Base-by-base conservation (phyloP, 2,113 vertebrate genomes). In the Boleophthalmus pectinirostris region DNA sequence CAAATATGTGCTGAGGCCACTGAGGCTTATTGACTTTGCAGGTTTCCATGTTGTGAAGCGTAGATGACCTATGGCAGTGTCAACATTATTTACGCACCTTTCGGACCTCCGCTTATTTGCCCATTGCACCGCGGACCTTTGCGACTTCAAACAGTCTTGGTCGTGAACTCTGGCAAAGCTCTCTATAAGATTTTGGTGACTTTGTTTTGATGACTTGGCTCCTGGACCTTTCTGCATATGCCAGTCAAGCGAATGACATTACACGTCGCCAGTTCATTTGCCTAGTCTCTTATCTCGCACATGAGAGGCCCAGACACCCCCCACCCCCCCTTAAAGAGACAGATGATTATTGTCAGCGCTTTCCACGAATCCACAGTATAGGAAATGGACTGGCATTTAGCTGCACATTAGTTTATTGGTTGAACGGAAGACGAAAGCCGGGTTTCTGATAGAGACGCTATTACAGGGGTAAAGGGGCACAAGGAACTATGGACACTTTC, bases 251-350 rank as follows among this genome's bases (percentile, higher is more conserved):
- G 29, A 79, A 84, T 91, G 89, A 80, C 89, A 88, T 91, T 91
- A 90, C 86, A 87, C 78, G 74, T 88, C 79, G 68, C 67, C 78
- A 74, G 77, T 86, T 82, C 77, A 87, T 90, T 88, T 88, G 81
- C 86, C 74, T 70, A 43, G 79, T 75, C 78, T 87, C 89, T 93
- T 92, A 93, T 92, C 91, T 86, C 63, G 69, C 71, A 92, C 90
- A 92, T 93, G 89, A 93, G 87, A 93, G 82, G 81, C 84, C 89
- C 91, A 92, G 91, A 93, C 89, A 86, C 75, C 88, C 77, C 79
- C 86, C 88, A 75, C 88, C 77, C 80, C n/a, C 87, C 88, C 87
- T 74, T 82, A 82, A 87, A 74, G 82, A 87, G 78, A 85, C 66
- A 1, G 77, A 80, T 74, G 89, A 92, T 91, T 90, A 89, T 90